Percentiles rank a stretch among this genome's conserved stretches.
These are phyloP conservation scores for Mustelus asterias DNA, from an alignment of 2,113 vertebrate genomes.

Conservation along the genomic window DNA sequence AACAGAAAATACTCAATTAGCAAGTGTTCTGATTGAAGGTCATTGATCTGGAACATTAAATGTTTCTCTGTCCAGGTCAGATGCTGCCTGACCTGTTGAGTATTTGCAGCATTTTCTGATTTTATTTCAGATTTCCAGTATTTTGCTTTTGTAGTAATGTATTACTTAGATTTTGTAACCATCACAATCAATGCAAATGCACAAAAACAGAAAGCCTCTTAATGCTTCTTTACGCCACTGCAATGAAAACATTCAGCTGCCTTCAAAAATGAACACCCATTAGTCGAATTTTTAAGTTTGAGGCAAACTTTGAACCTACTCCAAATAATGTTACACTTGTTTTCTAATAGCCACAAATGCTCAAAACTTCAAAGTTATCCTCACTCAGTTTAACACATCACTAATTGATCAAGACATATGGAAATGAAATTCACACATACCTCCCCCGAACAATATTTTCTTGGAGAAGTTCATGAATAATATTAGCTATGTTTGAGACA, in stretches of 20 bases:
- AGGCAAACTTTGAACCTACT: not conserved
- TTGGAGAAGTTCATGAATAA: conserved; percentile 93
- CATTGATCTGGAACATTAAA: not conserved
- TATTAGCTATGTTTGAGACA: conserved; percentile 89
- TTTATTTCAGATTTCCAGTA: not conserved
- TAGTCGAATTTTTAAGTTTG: not conserved
- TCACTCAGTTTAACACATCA: not conserved
- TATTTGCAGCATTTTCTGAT: not conserved
- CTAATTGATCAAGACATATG: not conserved
- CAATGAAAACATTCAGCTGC: not conserved
- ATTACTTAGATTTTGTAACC: not conserved
- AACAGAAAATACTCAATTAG: not conserved
- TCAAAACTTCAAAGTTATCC: not conserved
- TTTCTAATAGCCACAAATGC: not conserved
- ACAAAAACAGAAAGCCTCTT: not conserved
- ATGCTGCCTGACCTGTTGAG: not conserved
- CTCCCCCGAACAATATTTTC: conserved; percentile 95
- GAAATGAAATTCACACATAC: conserved; percentile 49
- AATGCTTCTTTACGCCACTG: not conserved
- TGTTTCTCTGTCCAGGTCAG: not conserved
- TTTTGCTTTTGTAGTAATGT: not conserved
- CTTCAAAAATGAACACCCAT: not conserved
- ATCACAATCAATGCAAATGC: not conserved
- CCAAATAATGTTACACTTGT: not conserved
- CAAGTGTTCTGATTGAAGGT: not conserved